Evolutionary conservation across 2,113 vertebrate genomes (phyloP).

Genomic region (Lonchura striata): DNA sequence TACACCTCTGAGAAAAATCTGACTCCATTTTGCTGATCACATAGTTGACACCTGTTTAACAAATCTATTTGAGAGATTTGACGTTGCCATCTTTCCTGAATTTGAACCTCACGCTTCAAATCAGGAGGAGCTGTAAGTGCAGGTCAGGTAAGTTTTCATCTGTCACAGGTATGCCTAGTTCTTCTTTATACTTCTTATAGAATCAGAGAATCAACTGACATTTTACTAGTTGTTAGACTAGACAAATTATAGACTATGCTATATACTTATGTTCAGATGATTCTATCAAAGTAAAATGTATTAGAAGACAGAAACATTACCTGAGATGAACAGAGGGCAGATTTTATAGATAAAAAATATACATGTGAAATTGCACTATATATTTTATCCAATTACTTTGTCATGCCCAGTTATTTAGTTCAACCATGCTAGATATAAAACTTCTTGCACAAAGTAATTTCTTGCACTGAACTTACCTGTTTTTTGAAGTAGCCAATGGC

Average conservation of each 20-base stretch:
- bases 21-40: neutral
- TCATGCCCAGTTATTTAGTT: neutral
- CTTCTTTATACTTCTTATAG: neutral
- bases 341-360: neutral
- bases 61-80: neutral
- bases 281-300: neutral
- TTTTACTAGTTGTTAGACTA: neutral
- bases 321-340: neutral
- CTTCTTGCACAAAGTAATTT: neutral
- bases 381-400: neutral
- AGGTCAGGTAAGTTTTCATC: neutral
- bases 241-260: neutral
- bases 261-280: neutral
- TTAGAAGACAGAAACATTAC: neutral
- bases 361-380: neutral
- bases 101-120: neutral
- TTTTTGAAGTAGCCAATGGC: conserved; percentile 99
- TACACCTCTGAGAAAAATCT: neutral
- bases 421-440: neutral
- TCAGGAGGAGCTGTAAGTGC: neutral
- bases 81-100: neutral
- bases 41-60: neutral
- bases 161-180: neutral
- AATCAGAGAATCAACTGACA: neutral
- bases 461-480: conserved; percentile 79